A percentile compares a stretch with the other conserved stretches of the same genome.
Conservation (phyloP, 2,797 vertebrate genomes). For the Liparis tanakae region DNA sequence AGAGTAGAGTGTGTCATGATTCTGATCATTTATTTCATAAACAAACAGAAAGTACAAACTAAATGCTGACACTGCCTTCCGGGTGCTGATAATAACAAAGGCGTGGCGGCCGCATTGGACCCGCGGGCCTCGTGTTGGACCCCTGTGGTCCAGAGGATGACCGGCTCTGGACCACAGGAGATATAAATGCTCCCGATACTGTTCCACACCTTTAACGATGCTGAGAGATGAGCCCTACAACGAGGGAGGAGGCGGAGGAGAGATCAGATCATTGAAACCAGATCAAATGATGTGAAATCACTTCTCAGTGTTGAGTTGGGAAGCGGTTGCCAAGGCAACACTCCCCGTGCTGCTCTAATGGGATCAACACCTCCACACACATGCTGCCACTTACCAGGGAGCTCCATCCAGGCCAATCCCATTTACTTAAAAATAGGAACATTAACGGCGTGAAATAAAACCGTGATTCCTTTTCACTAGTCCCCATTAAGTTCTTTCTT, state of each 20-base stretch:
- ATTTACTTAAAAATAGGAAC: conserved; percentile 56
- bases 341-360: conserved; percentile 51
- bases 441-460: conserved; percentile 57
- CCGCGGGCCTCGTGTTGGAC: no score
- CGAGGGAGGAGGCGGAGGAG: not conserved
- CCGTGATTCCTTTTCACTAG: conserved; percentile 47
- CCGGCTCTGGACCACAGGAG: no score
- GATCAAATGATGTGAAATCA: conserved; percentile 29
- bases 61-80: no score
- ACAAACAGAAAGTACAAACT: no score
- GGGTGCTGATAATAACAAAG: no score
- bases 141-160: no score
- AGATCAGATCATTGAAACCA: conserved; percentile 27
- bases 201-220: not conserved
- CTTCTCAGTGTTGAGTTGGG: conserved; percentile 40
- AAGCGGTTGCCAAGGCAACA: conserved; percentile 34
- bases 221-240: not conserved
- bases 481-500: conserved; percentile 57
- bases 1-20: no score
- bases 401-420: conserved; percentile 44
- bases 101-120: no score
- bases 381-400: conserved; percentile 53
- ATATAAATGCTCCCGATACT: not conserved
- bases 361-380: conserved; percentile 49
- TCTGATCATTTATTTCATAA: no score